These are phyloP conservation scores for Cheilosia impressa DNA, from an alignment of 2,888 invertebrate genomes.

Conservation along the genomic window DNA sequence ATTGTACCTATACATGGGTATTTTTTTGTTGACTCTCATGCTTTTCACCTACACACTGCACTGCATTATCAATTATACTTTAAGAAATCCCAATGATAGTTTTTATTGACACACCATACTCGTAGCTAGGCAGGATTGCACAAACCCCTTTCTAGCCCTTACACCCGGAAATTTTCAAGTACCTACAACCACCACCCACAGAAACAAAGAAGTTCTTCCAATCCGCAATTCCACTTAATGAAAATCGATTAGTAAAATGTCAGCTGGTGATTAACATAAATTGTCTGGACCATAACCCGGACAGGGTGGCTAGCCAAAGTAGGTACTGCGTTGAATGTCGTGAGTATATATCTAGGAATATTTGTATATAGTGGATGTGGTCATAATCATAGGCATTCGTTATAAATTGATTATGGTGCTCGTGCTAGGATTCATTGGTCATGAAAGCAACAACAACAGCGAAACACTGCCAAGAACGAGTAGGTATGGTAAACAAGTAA, in stretches of 20 bases:
- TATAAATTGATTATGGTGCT: slow-evolving; percentile 71
- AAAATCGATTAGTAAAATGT: slow-evolving; percentile 70
- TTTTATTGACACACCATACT: too few relatives aligned
- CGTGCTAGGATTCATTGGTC: slow-evolving; percentile 56
- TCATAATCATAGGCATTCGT: slow-evolving; percentile 59
- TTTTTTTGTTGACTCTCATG: too few relatives aligned
- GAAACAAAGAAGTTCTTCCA: slow-evolving; percentile 26
- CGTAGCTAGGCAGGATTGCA: neutral
- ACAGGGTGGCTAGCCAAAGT: slow-evolving; percentile 37
- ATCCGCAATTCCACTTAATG: slow-evolving; percentile 60
- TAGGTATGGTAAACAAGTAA: slow-evolving; percentile 10
- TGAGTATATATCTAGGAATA: too few relatives aligned
- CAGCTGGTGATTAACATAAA: slow-evolving; percentile 72
- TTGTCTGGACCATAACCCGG: slow-evolving; percentile 69
- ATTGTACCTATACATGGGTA: too few relatives aligned
- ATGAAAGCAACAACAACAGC: slow-evolving; percentile 23
- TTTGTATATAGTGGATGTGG: neutral
- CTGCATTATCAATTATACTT: too few relatives aligned
- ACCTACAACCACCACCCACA: neutral
- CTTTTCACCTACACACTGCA: too few relatives aligned
- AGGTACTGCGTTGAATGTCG: slow-evolving; percentile 5
- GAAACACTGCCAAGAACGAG: neutral
- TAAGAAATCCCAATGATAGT: too few relatives aligned
- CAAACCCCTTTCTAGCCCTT: slow-evolving; percentile 1
- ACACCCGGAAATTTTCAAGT: slow-evolving; percentile 24